These are phyloP conservation scores for Myrmecobius fasciatus DNA, from an alignment of 2,113 vertebrate genomes.

Conservation along the genomic window DNA sequence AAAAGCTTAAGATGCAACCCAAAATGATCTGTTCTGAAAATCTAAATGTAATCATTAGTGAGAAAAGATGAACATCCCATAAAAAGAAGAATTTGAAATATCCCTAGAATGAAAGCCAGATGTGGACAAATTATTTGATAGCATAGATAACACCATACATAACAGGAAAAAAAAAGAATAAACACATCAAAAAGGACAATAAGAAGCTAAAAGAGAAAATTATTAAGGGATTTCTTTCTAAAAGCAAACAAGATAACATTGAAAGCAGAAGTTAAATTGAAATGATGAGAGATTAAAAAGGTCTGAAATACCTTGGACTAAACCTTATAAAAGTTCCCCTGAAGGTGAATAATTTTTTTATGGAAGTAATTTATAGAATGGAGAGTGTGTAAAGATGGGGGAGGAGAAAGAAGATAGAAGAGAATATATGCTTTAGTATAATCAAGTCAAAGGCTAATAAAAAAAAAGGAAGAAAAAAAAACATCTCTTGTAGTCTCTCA, in stretches of 20 bases:
- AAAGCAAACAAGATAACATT: background rate
- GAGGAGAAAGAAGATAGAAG: background rate
- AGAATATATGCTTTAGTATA: background rate
- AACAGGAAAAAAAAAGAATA: background rate
- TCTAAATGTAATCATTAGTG: background rate
- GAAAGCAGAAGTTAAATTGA: background rate
- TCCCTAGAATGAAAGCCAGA: background rate
- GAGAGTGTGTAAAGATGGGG: background rate
- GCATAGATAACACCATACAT: background rate
- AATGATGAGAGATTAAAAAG: background rate
- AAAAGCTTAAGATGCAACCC: background rate
- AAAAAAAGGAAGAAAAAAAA: background rate
- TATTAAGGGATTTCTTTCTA: background rate
- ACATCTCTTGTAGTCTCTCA: background rate
- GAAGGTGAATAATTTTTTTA: background rate
- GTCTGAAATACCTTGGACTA: background rate
- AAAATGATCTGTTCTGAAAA: background rate
- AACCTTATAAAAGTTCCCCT: background rate
- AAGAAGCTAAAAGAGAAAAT: background rate
- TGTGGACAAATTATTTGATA: background rate
- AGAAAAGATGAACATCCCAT: background rate
- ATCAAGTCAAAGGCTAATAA: background rate
- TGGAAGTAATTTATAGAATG: background rate
- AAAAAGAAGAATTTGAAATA: background rate
- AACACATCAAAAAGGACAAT: background rate